phyloP scores from a whole-genome alignment of 2,113 vertebrate genomes.

The Atlantisia rogersi region DNA sequence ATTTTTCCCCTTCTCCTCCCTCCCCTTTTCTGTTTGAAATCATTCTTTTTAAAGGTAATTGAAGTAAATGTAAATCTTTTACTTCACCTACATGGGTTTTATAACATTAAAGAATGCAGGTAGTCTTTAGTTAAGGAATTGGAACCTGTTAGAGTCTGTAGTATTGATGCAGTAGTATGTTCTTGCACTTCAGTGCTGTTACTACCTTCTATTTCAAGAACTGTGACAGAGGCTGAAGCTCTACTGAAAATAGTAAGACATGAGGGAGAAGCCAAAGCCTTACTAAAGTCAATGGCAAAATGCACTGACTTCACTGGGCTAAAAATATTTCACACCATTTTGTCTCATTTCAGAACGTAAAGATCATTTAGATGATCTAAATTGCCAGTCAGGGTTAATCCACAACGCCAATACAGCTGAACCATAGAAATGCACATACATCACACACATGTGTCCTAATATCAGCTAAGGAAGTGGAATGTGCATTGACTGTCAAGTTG shows the following conservation, averaged over 20 bases:
- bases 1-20: neutral
- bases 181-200: neutral
- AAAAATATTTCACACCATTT: neutral
- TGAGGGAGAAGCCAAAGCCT: neutral
- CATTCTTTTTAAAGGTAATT: neutral
- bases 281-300: neutral
- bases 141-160: neutral
- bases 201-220: neutral
- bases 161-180: neutral
- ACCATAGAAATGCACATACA: neutral
- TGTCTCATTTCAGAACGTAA: neutral
- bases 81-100: rapidly evolving
- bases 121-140: neutral
- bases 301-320: neutral
- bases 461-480: slow-evolving; percentile 2
- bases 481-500: slow-evolving; percentile 31
- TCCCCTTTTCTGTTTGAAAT: neutral
- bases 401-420: neutral
- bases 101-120: neutral
- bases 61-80: neutral
- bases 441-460: neutral
- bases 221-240: neutral
- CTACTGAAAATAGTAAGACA: neutral
- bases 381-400: too few species aligned
- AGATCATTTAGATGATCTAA: neutral